Evolutionary conservation across 2,888 invertebrate genomes (phyloP).

Genomic region (Yponomeuta malinellus): DNA sequence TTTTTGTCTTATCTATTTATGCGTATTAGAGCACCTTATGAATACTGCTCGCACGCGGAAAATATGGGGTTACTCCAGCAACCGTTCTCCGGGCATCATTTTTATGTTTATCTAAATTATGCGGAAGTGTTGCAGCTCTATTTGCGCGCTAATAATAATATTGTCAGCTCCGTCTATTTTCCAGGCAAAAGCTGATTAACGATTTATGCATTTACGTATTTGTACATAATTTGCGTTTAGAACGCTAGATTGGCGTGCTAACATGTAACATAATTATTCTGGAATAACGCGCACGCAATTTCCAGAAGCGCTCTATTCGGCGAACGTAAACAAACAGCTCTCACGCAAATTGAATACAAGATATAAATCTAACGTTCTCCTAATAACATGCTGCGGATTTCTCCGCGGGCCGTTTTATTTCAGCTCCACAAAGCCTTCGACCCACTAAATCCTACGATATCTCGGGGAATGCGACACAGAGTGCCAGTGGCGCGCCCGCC

Average conservation of each 20-base stretch:
- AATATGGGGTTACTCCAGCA: constrained; percentile 16
- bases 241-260: neutral
- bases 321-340: constrained; percentile 54
- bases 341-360: constrained; percentile 70
- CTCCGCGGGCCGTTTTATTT: constrained; percentile 69
- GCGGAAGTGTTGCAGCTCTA: no score
- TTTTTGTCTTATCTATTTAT: constrained; percentile 39
- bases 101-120: constrained; percentile 6
- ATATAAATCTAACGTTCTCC: constrained; percentile 66
- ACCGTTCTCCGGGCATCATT: constrained; percentile 15
- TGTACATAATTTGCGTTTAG: neutral
- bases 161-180: neutral
- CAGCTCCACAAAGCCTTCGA: constrained; percentile 62
- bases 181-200: neutral
- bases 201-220: neutral
- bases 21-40: constrained; percentile 34
- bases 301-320: constrained; percentile 15
- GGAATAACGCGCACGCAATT: constrained; percentile 18
- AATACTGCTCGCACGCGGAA: constrained; percentile 21
- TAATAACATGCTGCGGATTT: constrained; percentile 68
- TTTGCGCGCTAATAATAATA: constrained; percentile 13
- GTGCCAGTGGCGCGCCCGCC: constrained; percentile 21
- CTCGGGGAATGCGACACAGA: constrained; percentile 33
- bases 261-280: neutral
- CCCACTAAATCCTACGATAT: constrained; percentile 69